These are phyloP conservation scores for Onychostoma macrolepis DNA, from an alignment of 2,113 vertebrate genomes.

Conservation along the genomic window DNA sequence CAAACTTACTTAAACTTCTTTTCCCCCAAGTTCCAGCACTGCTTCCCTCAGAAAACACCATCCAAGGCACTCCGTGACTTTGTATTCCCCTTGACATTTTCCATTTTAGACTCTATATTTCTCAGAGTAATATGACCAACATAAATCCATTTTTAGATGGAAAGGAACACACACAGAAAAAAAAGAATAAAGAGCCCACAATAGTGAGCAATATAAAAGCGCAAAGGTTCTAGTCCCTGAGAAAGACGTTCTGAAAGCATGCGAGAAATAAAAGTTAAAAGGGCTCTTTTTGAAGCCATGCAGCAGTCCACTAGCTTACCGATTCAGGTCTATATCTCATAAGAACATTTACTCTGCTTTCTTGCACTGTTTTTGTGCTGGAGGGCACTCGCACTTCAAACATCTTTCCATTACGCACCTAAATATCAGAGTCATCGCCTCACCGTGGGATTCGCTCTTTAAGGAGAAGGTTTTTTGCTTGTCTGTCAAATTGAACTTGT, in stretches of 20 bases:
- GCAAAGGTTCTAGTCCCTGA: neutral
- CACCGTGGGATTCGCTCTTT: constrained; percentile 5
- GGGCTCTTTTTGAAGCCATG: neutral
- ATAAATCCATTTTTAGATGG: constrained; percentile 27
- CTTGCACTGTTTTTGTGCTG: neutral
- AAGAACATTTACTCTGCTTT: constrained; percentile 13
- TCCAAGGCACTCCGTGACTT: neutral
- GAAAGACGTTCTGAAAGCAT: constrained; percentile 21
- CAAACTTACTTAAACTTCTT: neutral
- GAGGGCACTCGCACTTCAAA: neutral
- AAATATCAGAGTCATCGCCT: neutral
- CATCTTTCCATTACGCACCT: neutral
- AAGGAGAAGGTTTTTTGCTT: neutral
- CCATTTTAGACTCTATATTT: constrained; percentile 26
- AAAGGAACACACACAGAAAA: constrained; percentile 6
- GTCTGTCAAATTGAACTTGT: neutral
- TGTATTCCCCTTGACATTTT: constrained; percentile 29
- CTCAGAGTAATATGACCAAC: constrained; percentile 32
- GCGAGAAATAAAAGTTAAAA: neutral
- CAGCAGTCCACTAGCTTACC: neutral
- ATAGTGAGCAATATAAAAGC: constrained; percentile 12
- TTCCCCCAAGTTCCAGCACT: neutral
- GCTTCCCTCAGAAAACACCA: neutral
- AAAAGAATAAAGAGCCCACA: neutral
- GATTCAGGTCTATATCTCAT: constrained; percentile 6